A percentile compares a stretch with the other conserved stretches of the same genome.
phyloP scores from a whole-genome alignment of 2,797 vertebrate genomes.

The Phoebastria nigripes region DNA sequence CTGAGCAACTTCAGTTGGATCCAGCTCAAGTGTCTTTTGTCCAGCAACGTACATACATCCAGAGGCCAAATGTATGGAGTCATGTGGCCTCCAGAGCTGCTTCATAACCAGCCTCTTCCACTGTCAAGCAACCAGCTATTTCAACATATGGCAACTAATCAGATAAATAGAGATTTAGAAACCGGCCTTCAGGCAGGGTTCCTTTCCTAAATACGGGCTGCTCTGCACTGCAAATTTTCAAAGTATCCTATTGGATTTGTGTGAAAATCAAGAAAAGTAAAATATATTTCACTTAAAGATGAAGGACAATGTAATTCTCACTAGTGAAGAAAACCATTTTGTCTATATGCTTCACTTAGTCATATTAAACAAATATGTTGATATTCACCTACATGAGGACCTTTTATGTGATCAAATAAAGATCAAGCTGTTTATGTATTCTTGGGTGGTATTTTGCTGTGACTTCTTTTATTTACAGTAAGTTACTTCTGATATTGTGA shows the following conservation, averaged over 20 bases:
- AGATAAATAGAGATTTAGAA: background rate
- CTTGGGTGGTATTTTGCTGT: background rate
- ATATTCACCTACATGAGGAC: background rate
- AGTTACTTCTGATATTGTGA: background rate
- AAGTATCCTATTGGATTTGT: background rate
- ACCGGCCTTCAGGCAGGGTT: background rate
- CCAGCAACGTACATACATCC: background rate
- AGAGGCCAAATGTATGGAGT: background rate
- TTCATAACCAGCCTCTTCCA: background rate
- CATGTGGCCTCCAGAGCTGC: background rate
- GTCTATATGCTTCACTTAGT: background rate
- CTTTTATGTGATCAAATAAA: background rate
- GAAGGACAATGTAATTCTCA: background rate
- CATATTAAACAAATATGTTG: background rate
- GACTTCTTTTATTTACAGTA: background rate
- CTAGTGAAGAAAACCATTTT: background rate
- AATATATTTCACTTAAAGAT: background rate
- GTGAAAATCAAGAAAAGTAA: background rate
- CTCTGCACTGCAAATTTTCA: background rate
- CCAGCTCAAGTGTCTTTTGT: background rate
- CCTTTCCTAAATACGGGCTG: background rate
- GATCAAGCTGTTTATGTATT: background rate
- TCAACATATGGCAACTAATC: background rate
- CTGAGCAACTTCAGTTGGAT: background rate
- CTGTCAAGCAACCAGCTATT: background rate